A percentile compares a stretch with the other conserved stretches of the same genome.
These are phyloP conservation scores for Leptonema lineaticorne DNA, from an alignment of 1,140 invertebrate species.

Conservation along the genomic window DNA sequence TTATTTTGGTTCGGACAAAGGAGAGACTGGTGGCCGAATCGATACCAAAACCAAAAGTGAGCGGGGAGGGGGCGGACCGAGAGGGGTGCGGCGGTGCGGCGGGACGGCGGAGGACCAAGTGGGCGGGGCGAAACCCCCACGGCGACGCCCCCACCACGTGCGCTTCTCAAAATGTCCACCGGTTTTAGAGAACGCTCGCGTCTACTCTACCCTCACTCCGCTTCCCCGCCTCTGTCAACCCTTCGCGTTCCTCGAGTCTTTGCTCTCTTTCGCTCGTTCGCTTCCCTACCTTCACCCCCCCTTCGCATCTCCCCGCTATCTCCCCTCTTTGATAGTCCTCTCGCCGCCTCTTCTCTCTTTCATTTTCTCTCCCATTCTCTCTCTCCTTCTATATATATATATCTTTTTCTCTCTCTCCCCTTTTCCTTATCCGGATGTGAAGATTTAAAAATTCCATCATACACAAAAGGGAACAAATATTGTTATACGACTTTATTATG, in stretches of 20 bases:
- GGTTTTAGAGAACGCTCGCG: neutral
- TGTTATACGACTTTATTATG: too few relatives aligned
- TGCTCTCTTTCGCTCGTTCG: neutral
- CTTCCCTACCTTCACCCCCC: neutral
- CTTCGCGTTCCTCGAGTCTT: neutral
- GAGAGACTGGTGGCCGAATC: slow-evolving; percentile 30
- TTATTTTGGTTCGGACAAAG: slow-evolving; percentile 31
- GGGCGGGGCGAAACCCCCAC: neutral
- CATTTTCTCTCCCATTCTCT: too few relatives aligned
- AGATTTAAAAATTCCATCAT: too few relatives aligned
- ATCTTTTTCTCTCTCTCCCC: too few relatives aligned
- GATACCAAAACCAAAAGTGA: slow-evolving; percentile 31
- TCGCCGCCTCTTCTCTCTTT: neutral
- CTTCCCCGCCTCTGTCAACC: neutral
- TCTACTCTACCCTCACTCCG: neutral
- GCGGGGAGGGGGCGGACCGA: neutral
- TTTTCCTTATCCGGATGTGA: too few relatives aligned
- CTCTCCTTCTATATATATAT: too few relatives aligned
- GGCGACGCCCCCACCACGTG: neutral
- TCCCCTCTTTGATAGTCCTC: neutral
- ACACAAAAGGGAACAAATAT: too few relatives aligned
- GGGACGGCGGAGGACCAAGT: neutral
- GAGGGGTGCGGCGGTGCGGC: neutral
- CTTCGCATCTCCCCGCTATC: neutral
- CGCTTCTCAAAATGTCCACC: neutral